phyloP scores from a whole-genome alignment of 2,797 vertebrate species.

The Arvicola amphibius region DNA sequence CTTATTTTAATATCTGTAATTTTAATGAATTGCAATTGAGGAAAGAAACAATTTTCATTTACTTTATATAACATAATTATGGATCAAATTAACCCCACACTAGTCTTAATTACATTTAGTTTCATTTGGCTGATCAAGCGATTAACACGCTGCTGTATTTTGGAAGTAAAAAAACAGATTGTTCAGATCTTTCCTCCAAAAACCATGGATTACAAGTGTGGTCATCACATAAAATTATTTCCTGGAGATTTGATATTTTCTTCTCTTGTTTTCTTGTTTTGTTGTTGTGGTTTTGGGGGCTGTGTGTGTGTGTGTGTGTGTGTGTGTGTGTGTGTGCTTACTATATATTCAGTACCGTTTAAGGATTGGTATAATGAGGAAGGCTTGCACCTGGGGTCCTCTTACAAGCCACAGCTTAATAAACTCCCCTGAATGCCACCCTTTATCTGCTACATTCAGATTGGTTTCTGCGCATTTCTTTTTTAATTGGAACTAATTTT shows the following conservation, averaged over 20 bases:
- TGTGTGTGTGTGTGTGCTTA: conserved; percentile 77
- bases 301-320: background rate
- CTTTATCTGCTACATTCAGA: conserved; percentile 85
- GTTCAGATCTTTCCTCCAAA: conserved; percentile 87
- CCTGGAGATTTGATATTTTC: conserved; percentile 69
- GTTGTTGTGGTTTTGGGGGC: background rate
- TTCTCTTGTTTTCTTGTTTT: background rate
- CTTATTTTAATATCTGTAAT: conserved; percentile 97
- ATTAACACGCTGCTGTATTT: conserved; percentile 91
- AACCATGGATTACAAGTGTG: conserved; percentile 86
- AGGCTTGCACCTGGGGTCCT: conserved; percentile 84
- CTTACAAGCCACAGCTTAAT: conserved; percentile 84
- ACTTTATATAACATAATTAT: conserved; percentile 99
- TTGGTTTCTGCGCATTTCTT: conserved; percentile 84
- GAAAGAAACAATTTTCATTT: conserved; percentile 96
- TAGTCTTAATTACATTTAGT: conserved; percentile 99
- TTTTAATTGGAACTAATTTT: conserved; percentile 89
- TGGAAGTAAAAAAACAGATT: conserved; percentile 90
- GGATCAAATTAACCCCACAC: conserved; percentile 99
- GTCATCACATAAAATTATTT: conserved; percentile 81
- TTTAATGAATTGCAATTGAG: conserved; percentile 99
- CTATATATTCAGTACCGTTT: conserved; percentile 71
- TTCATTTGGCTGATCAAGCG: conserved; percentile 97
- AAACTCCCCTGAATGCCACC: conserved; percentile 83
- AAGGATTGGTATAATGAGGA: conserved; percentile 85